Evolutionary conservation across 2,888 invertebrate genomes (phyloP).

Genomic region (Ophonus ardosiacus): DNA sequence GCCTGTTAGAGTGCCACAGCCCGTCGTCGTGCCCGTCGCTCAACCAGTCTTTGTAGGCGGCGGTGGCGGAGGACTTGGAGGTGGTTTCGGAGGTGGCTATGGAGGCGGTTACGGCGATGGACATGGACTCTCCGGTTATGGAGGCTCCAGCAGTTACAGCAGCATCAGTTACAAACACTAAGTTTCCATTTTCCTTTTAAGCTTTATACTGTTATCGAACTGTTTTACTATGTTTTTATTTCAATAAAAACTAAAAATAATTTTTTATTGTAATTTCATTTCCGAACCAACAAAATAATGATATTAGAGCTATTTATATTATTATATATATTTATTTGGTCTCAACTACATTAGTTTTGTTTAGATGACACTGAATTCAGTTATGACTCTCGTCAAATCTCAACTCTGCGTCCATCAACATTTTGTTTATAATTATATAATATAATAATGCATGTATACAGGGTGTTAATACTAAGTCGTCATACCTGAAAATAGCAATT

Average conservation of each 20-base stretch:
- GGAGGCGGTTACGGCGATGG: neutral
- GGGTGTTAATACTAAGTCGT: too few species aligned
- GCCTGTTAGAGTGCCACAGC: constrained; percentile 69
- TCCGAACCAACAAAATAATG: too few species aligned
- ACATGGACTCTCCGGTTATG: neutral
- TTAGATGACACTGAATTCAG: too few species aligned
- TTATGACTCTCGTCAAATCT: too few species aligned
- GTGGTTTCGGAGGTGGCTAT: constrained; percentile 59
- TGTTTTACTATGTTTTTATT: neutral
- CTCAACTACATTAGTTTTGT: too few species aligned
- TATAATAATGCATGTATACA: too few species aligned
- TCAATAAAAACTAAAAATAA: neutral
- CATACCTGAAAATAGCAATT: too few species aligned
- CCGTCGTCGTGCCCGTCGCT: constrained; percentile 55
- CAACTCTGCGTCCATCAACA: too few species aligned
- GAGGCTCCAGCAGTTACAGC: neutral
- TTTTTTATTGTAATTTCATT: too few species aligned
- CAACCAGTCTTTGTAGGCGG: constrained; percentile 39
- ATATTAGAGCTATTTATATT: too few species aligned
- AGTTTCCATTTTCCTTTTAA: neutral
- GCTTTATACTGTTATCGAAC: neutral
- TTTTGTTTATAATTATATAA: too few species aligned
- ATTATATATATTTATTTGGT: too few species aligned
- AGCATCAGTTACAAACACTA: neutral
- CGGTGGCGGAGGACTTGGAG: constrained; percentile 51